Evolutionary conservation across 2,113 vertebrate genomes (phyloP).

Genomic region (Oreochromis tanganicae): DNA sequence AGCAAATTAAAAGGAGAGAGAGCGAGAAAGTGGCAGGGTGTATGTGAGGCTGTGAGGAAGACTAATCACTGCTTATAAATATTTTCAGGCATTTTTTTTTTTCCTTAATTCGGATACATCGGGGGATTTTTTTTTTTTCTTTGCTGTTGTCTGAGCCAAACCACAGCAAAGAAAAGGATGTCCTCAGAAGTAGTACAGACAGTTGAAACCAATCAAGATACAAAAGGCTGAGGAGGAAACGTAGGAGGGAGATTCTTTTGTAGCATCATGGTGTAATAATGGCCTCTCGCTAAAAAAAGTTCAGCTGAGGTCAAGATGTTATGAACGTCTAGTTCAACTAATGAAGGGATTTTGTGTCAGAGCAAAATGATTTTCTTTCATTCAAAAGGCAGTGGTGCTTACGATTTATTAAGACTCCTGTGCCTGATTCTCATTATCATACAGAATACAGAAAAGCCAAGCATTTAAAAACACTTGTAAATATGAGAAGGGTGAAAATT

Average conservation of each 20-base stretch:
- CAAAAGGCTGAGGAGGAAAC: slow-evolving; percentile 5
- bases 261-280: not conserved
- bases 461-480: not conserved
- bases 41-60: not conserved
- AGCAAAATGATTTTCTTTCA: not conserved
- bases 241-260: not conserved
- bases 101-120: not conserved
- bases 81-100: not conserved
- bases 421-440: not conserved
- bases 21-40: not conserved
- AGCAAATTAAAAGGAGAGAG: not conserved
- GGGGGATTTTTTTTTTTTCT: not conserved
- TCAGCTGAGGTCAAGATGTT: slow-evolving; percentile 48
- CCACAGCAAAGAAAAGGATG: slow-evolving; percentile 40
- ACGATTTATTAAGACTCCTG: not conserved
- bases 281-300: not conserved
- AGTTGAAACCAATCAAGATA: slow-evolving; percentile 11
- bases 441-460: not conserved
- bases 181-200: slow-evolving; percentile 18
- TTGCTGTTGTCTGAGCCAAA: not conserved
- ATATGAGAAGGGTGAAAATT: not conserved
- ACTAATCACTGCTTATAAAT: not conserved
- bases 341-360: not conserved
- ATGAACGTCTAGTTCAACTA: not conserved
- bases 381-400: not conserved